These are phyloP conservation scores for Melinaea marsaeus DNA, from an alignment of 2,888 invertebrate species.

Conservation along the genomic window DNA sequence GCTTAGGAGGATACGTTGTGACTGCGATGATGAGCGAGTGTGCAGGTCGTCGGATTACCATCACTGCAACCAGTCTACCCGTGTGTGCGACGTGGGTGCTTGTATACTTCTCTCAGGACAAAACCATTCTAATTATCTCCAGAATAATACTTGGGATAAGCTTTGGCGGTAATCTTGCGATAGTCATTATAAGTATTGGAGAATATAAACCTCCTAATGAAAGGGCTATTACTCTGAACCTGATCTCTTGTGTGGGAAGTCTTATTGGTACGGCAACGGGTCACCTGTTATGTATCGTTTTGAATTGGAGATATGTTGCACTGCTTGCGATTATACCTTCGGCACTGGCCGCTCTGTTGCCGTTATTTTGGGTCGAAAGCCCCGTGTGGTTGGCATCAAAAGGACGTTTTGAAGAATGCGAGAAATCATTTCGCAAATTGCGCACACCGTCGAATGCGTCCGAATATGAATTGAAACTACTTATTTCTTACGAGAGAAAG, in stretches of 20 bases:
- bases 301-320: constrained; percentile 29
- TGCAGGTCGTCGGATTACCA: constrained; percentile 23
- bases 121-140: constrained; percentile 16
- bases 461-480: constrained; percentile 27
- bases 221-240: constrained; percentile 24
- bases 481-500: constrained; percentile 22
- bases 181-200: constrained; percentile 18
- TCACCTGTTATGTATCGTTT: constrained; percentile 23
- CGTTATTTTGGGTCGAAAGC: constrained; percentile 30
- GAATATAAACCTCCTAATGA: constrained; percentile 28
- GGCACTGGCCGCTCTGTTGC: constrained; percentile 17
- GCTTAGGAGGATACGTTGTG: constrained; percentile 22
- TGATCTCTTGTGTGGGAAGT: constrained; percentile 17
- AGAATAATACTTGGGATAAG: constrained; percentile 25
- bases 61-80: constrained; percentile 21
- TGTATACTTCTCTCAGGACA: constrained; percentile 27
- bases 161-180: constrained; percentile 22
- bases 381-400: constrained; percentile 30
- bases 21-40: constrained; percentile 20
- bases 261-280: constrained; percentile 19
- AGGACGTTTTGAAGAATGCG: constrained; percentile 26
- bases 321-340: constrained; percentile 26
- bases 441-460: constrained; percentile 12
- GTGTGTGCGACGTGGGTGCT: constrained; percentile 25
- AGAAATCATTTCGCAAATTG: constrained; percentile 19